These are phyloP conservation scores for Pammene fasciana DNA, from an alignment of 2,888 invertebrate species.

Conservation along the genomic window DNA sequence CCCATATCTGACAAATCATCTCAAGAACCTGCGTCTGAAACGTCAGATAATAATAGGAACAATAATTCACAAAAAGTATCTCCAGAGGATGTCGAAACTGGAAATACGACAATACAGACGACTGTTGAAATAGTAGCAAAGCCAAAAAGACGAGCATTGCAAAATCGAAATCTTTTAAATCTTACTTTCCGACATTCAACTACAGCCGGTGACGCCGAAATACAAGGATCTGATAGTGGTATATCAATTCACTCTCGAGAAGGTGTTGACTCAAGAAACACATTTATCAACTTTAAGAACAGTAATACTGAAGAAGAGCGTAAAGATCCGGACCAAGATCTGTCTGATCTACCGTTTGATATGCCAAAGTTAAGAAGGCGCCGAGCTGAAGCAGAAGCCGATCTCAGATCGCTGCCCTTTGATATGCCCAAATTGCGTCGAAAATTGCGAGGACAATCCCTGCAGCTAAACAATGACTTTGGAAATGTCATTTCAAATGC, in stretches of 20 bases:
- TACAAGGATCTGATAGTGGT: constrained; percentile 94
- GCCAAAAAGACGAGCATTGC: constrained; percentile 86
- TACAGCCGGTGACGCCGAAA: constrained; percentile 86
- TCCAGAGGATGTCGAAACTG: constrained; percentile 85
- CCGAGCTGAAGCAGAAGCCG: constrained; percentile 89
- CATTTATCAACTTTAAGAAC: constrained; percentile 85
- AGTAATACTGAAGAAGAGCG: constrained; percentile 80
- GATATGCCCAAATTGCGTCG: constrained; percentile 95
- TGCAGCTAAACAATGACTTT: constrained; percentile 85
- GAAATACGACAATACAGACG: constrained; percentile 71
- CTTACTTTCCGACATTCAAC: constrained; percentile 86
- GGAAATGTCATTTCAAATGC: constrained; percentile 90
- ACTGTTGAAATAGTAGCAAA: constrained; percentile 81
- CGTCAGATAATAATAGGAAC: constrained; percentile 91
- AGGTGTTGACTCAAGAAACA: constrained; percentile 87
- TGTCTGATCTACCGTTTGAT: constrained; percentile 93
- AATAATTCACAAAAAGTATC: constrained; percentile 91
- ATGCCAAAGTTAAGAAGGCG: constrained; percentile 93
- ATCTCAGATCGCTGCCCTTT: constrained; percentile 92
- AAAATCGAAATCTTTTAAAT: constrained; percentile 90
- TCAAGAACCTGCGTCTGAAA: constrained; percentile 92
- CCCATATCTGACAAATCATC: constrained; percentile 96
- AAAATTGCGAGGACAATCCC: constrained; percentile 86
- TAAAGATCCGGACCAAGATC: constrained; percentile 85
- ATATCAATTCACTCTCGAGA: constrained; percentile 93